phyloP scores from a whole-genome alignment of 2,797 vertebrate species.

The Phrynocephalus forsythii region DNA sequence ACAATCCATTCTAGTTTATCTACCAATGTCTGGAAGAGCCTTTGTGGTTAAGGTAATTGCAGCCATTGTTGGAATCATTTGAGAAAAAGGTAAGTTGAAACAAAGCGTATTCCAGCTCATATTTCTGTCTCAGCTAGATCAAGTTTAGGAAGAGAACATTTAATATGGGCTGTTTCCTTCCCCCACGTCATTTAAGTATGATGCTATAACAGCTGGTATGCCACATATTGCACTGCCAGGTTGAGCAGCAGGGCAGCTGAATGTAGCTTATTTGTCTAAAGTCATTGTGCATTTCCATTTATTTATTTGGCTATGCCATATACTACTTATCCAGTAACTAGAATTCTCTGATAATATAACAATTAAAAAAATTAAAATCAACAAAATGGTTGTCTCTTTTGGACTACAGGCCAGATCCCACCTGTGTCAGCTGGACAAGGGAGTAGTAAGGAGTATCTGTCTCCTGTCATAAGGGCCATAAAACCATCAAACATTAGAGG shows the following conservation, averaged over 20 bases:
- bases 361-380: neutral
- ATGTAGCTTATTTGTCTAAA: neutral
- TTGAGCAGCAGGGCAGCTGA: no score
- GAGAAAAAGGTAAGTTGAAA: constrained; percentile 5
- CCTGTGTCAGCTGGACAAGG: no score
- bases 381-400: neutral
- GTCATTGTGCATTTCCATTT: neutral
- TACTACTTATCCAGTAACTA: neutral
- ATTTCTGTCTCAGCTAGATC: neutral
- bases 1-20: neutral
- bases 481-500: no score
- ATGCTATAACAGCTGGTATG: neutral
- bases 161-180: neutral
- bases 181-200: neutral
- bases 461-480: no score
- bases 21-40: neutral
- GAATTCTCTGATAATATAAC: neutral
- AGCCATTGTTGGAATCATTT: neutral
- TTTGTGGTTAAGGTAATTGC: neutral
- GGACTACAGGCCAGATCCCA: neutral
- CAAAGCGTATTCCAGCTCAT: neutral
- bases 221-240: no score
- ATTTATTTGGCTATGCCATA: neutral
- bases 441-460: no score
- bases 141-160: constrained; percentile 9